Base-by-base conservation (phyloP, 1,140 invertebrate genomes). In the Procambarus clarkii region DNA sequence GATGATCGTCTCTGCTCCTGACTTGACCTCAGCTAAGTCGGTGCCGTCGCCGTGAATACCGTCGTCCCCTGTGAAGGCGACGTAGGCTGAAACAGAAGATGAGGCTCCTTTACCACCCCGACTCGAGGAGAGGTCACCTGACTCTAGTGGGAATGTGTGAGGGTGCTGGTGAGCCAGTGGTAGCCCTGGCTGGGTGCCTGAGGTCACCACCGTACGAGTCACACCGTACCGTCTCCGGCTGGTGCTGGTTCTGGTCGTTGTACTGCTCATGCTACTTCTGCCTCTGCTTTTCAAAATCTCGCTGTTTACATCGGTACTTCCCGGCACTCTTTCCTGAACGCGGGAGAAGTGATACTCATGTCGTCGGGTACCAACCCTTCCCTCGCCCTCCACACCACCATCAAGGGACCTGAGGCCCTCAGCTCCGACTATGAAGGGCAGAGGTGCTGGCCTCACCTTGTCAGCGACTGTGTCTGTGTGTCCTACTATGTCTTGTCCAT, bases 401-500 rank as follows among this genome's bases (percentile, higher is more conserved):
- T 24, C 86, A 18, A 48, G 60, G 7, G 21, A 24, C 45, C 79
- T n/a, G 18, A 21, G 86, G 34, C n/a, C 34, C 60, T 85, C n/a
- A 44, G 24, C 50, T 15, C 91, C 50, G n/a, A 48, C 46, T 15
- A 64, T 76, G 71, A 85, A 85, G 78, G 85, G 82, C n/a, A 81
- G 76, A 74, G 76, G 82, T 69, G 77, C 24, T 64, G 79, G 71
- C 50, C 80, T 11, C 21, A 46, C 64, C 44, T 34, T 15, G 54
- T 58, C 78, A 48, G 24, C 77, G 9, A 74, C 74, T 24, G 50
- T 44, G 46, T 74, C 74, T 79, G 76, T 92, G 77, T 93, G 92
- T 24, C 92, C 92, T 21, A 93, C 91, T 18, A 93, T 88, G 64
- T 93, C 92, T 50, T 92, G 69, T 8, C 92, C 92, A 80, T 92